phyloP scores from a whole-genome alignment of 2,113 vertebrate species.

The Chloebia gouldiae region DNA sequence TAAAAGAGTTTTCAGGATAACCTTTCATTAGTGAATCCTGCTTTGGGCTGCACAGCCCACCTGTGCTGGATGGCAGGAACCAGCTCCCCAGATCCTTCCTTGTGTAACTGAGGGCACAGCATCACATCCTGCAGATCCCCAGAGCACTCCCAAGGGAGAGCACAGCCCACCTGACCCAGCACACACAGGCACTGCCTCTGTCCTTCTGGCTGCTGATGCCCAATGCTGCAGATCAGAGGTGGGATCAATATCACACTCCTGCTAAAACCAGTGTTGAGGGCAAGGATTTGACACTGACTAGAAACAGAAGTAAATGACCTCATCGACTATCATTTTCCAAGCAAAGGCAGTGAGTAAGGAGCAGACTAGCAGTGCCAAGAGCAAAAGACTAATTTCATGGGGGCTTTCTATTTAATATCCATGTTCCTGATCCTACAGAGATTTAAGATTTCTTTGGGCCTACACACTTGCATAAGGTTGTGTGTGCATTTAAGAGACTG shows the following conservation, averaged over 20 bases:
- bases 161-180: not conserved
- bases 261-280: not conserved
- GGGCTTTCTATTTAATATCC: not conserved
- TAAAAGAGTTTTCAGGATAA: not conserved
- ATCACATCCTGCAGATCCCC: accelerated
- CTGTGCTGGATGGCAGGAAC: not conserved
- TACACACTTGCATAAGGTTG: not conserved
- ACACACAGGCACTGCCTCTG: not conserved
- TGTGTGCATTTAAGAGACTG: not conserved
- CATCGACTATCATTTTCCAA: not conserved
- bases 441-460: not conserved
- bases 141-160: not conserved
- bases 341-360: not conserved
- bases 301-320: not conserved
- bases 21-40: not conserved
- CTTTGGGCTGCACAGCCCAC: not conserved
- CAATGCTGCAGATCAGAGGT: not conserved
- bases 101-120: accelerated
- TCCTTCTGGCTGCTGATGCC: not conserved
- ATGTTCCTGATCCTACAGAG: not conserved
- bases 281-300: not conserved
- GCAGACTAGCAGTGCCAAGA: not conserved
- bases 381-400: not conserved
- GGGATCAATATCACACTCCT: not conserved
- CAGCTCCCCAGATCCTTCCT: not conserved